Base-by-base conservation (phyloP, 2,888 invertebrate species). In the Apoda limacodes region DNA sequence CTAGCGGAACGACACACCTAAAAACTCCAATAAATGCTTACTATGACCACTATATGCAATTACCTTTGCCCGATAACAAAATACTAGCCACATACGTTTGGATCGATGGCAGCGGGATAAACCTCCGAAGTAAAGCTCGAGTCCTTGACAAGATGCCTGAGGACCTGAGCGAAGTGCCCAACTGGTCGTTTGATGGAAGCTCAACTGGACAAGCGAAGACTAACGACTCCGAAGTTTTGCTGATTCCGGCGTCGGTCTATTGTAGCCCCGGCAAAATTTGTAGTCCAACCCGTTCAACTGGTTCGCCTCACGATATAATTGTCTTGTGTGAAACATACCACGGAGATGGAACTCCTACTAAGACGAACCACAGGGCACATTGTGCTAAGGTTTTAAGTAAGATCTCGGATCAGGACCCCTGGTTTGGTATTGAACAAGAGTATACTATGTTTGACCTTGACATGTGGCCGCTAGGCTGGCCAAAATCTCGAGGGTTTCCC, bases 401-500 rank as follows among this genome's bases (percentile, higher is more conserved):
- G 48, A 76, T 82, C 25, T 70, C 72, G 15, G 78, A 84, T 31
- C 75, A 85, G 37, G 85, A 87, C 29, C 93, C 94, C 3, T 93
- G 92, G 93, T 95, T 95, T 59, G 95, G 94, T 7, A 92, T 95
- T 55, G 95, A 95, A 64, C 95, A 95, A 65, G 95, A 95, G 59
- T 95, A 93, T 64, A 92, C 93, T 7, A 83, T 95, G 50, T 82
- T 94, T 37, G 93, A 93, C 55, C 84, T 86, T 50, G 93, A 94
- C 61, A 74, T 87, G 22, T 88, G 93, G 78, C 95, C 95, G 4
- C 80, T 93, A 29, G 95, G 95, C 25, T 95, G 95, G 95, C 95
- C 95, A n/a, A 92, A 90, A 62, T 86, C 88, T 49, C 92, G 95
- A 32, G 95, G 90, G 47, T 93, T 91, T 4, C 93, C 92, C 13